Conservation (phyloP, 2,888 invertebrate genomes). For the Hypselothyrea guttata region DNA sequence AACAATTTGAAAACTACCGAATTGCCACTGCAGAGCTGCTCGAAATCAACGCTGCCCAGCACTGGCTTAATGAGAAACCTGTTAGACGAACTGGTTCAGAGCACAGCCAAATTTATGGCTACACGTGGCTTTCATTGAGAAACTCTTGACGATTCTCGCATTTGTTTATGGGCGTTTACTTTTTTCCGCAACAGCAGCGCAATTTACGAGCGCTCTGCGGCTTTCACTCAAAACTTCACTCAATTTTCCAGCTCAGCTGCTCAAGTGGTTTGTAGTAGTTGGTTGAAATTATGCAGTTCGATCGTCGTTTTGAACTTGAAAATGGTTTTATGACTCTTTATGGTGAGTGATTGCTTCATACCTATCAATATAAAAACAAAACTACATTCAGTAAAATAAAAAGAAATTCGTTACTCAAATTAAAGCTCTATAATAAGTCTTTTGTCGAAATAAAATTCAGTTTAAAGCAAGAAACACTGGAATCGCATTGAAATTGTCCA, state of each 20-base stretch:
- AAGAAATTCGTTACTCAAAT: too few relatives aligned
- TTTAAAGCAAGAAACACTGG: too few relatives aligned
- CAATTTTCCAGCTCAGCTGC: too few relatives aligned
- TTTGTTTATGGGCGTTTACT: slow-evolving; percentile 82
- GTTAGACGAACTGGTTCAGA: slow-evolving; percentile 70
- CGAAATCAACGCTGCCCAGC: slow-evolving; percentile 31
- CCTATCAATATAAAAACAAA: too few relatives aligned
- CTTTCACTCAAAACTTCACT: slow-evolving; percentile 34
- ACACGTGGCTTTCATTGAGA: slow-evolving; percentile 77
- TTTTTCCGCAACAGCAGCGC: slow-evolving; percentile 51
- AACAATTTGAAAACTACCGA: slow-evolving; percentile 35
- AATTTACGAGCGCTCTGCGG: slow-evolving; percentile 67
- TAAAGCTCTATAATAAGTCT: too few relatives aligned
- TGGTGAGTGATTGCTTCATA: too few relatives aligned
- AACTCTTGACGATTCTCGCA: slow-evolving; percentile 38
- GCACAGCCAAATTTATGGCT: slow-evolving; percentile 63
- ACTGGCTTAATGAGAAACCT: slow-evolving; percentile 76
- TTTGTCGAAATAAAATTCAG: too few relatives aligned
- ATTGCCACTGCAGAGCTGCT: slow-evolving; percentile 16
- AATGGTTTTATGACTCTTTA: slow-evolving; percentile 75
- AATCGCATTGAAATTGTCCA: too few relatives aligned
- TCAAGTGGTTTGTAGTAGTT: slow-evolving; percentile 16
- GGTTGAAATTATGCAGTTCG: slow-evolving; percentile 18
- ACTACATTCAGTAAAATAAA: too few relatives aligned
- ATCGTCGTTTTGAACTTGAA: slow-evolving; percentile 72